Base-by-base conservation (phyloP, 2,888 invertebrate genomes). In the Hydriomena furcata region DNA sequence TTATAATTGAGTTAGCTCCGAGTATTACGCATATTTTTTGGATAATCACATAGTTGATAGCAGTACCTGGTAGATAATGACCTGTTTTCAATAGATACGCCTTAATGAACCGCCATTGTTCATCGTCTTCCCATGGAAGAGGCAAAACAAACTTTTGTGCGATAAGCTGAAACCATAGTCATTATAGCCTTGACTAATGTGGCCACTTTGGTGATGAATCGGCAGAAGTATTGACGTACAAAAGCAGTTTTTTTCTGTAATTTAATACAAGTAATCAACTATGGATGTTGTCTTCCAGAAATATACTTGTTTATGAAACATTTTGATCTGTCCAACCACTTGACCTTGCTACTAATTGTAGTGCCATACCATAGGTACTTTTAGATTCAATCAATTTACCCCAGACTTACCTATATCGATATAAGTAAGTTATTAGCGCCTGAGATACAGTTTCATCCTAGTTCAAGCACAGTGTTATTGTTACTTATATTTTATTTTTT, bases 71-170 rank as follows among this genome's bases (percentile, higher is more conserved):
- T 11, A 52, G 38, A 32, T 48, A 49, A 46, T 40, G 46, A 27
- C 36, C 46, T 40, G 41, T 52, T 48, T 57, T 41, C 36, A 47
- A 42, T 37, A 41, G 49, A 55, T 45, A 52, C 38, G 27, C 8
- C 25, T 41, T 47, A 48, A 53, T 45, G 40, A 54, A 42, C 31
- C 17, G 17, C 50, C 52, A 55, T 58, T 57, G 57, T 57, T 51
- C 20, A n/a, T 5, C 28, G 17, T 50, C 25, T 60, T 60, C 57
- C 55, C 60, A 60, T 53, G 57, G 46, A 52, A 27, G 31, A 51
- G 24, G 34, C 42, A 55, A 52, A 45, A 53, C 47, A 34, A 47
- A 47, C 43, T 52, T 46, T 42, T 41, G 12, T 30, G 35, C 42
- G 43, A 40, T 54, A 42, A 45, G 41, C 25, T 38, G 28, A 11